Base-by-base conservation (phyloP, 2,113 vertebrate genomes). In the Cyphomyrus discorhynchus region DNA sequence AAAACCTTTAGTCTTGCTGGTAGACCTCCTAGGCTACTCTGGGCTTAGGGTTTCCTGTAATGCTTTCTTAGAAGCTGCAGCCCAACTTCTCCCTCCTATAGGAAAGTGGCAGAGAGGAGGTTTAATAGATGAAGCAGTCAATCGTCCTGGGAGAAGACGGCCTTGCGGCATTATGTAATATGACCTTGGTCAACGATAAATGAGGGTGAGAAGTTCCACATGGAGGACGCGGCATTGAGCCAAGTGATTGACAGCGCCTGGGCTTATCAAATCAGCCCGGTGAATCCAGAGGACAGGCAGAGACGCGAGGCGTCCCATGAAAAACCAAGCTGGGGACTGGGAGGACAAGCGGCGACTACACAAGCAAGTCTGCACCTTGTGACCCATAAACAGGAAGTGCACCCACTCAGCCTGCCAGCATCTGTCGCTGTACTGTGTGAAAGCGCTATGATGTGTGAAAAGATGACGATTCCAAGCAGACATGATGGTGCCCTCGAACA, bases 371-470 rank as follows among this genome's bases (percentile, higher is more conserved):
- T 24, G 19, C 21, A 47, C 82, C 82, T 3, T n/a, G 45, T 47
- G 82, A 84, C 82, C 42, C 80, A 39, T 39, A 83, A 84, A 84
- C 82, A 84, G 82, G 45, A 47, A 84, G 42, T 45, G 82, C 82
- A 1, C 82, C 10, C 82, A 47, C 82, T 47, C 82, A 84, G 45
- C 82, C 45, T n/a, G 42, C 19, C 35, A 84, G 39, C 45, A 84
- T 84, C 80, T 84, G 45, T 24, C 9, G 19, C 35, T 47, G 17
- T 8, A 47, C 19, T n/a, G 82, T 84, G 45, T 84, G 19, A 84
- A n/a, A 21, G 13, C 10, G 6, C 21, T 3, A 5, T 47, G 42
- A 47, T n/a, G 45, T 84, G 82, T 46, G 24, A 84, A 27, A 46
- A 47, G 74, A 80, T 10, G 45, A 27, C 19, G 21, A 82, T 17